Percentiles rank a stretch among this genome's conserved stretches.
Evolutionary conservation across 2,113 vertebrate genomes (phyloP).

Genomic region (Mus musculus): GRCm39 chr8:54158001-54158500

Average conservation of each 20-base stretch:
- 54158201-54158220: neutral
- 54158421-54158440: neutral
- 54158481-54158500: fast-evolving
- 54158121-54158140: neutral
- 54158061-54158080: neutral
- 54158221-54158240: neutral
- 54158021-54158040: slow-evolving; percentile 65
- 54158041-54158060: slow-evolving; percentile 54
- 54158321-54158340: neutral
- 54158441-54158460: neutral
- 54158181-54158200: neutral
- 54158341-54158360: neutral
- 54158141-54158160: neutral
- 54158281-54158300: neutral
- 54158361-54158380: neutral
- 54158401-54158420: neutral
- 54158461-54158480: neutral
- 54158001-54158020: neutral
- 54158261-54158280: neutral
- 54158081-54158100: slow-evolving; percentile 16
- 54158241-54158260: neutral
- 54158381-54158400: neutral
- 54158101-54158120: neutral
- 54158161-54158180: neutral
- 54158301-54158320: neutral